Evolutionary conservation across 2,113 vertebrate species (phyloP).

Genomic region (Cichladusa arquata): DNA sequence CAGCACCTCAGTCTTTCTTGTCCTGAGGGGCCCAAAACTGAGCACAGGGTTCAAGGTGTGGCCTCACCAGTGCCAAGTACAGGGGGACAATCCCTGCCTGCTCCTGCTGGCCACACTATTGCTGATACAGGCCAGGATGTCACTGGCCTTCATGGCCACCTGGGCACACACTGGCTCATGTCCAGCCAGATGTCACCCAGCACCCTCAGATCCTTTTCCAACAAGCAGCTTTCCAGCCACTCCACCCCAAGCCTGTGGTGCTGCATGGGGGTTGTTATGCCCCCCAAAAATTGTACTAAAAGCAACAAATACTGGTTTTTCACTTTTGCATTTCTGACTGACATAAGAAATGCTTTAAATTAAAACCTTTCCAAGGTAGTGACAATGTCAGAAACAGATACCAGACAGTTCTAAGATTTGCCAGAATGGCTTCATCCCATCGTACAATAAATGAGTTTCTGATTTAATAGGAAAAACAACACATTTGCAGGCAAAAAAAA

Average conservation of each 20-base stretch:
- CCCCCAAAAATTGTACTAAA: neutral
- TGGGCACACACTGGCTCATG: neutral
- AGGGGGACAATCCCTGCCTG: neutral
- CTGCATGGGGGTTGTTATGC: neutral
- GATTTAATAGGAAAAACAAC: neutral
- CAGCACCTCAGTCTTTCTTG: neutral
- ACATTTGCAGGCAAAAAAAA: conserved; percentile 22
- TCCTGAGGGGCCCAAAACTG: neutral
- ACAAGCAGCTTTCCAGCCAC: neutral
- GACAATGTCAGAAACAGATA: neutral
- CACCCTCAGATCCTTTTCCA: neutral
- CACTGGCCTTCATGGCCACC: neutral
- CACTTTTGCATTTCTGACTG: neutral
- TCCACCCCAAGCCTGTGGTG: neutral
- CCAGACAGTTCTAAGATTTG: neutral
- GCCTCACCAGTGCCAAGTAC: rapidly evolving
- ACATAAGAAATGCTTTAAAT: neutral
- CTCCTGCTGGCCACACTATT: neutral
- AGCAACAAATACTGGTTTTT: neutral
- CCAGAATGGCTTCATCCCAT: neutral
- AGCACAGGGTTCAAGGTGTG: rapidly evolving
- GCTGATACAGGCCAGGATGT: rapidly evolving
- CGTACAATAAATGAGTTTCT: neutral
- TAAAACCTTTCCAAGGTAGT: neutral
- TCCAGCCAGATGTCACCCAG: neutral